A percentile compares a stretch with the other conserved stretches of the same genome.
Evolutionary conservation across 2,113 vertebrate genomes (phyloP).

Genomic region (Chionis minor): DNA sequence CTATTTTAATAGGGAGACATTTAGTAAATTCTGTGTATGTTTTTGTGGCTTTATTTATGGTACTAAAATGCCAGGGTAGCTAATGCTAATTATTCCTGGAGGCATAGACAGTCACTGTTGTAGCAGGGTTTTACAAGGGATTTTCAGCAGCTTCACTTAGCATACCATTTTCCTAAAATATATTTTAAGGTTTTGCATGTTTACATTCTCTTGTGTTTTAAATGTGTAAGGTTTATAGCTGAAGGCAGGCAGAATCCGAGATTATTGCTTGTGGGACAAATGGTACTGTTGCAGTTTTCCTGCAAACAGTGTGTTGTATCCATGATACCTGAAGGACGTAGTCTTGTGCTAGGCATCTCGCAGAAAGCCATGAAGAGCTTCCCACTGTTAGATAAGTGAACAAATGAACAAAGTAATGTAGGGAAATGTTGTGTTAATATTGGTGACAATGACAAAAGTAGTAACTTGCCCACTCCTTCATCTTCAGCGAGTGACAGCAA

Average conservation of each 20-base stretch:
- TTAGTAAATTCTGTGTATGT: background rate
- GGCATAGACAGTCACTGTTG: background rate
- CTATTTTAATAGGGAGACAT: background rate
- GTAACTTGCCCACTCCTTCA: background rate
- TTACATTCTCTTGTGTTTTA: background rate
- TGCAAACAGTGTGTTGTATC: background rate
- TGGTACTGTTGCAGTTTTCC: background rate
- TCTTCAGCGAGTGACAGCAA: background rate
- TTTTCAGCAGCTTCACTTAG: background rate
- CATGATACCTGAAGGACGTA: background rate
- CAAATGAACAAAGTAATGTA: background rate
- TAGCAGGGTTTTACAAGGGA: background rate
- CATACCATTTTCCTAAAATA: background rate
- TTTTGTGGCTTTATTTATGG: background rate
- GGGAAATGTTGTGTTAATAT: background rate
- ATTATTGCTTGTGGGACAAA: background rate
- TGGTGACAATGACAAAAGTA: background rate
- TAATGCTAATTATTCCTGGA: background rate
- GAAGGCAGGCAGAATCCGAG: background rate
- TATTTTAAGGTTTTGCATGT: background rate
- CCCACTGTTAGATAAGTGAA: background rate
- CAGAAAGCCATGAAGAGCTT: background rate
- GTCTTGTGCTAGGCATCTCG: background rate
- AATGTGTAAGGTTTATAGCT: background rate
- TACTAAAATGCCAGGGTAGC: background rate